Conservation (phyloP, 2,113 vertebrate species). For the Hassar affinis region DNA sequence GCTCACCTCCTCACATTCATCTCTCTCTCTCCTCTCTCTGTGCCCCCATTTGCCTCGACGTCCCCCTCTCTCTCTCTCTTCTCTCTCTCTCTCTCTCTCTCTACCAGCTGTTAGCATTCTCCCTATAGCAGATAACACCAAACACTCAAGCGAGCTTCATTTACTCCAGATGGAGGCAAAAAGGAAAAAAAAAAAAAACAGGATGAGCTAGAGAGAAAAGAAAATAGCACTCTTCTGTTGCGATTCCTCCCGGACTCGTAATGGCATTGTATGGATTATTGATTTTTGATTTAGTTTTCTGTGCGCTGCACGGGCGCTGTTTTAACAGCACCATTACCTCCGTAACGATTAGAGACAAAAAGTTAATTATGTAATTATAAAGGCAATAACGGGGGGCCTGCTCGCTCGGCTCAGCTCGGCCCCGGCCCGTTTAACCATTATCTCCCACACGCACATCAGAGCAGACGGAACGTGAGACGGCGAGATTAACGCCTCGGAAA, state of each 20-base stretch:
- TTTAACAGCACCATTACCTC: constrained; percentile 99
- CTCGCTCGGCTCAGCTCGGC: constrained; percentile 94
- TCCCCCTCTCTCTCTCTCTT: constrained; percentile 61
- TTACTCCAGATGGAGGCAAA: constrained; percentile 71
- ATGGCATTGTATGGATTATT: constrained; percentile 99
- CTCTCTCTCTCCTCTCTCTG: constrained; percentile 46
- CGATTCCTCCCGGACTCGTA: constrained; percentile 87
- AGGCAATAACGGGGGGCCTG: constrained; percentile 99
- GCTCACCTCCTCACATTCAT: constrained; percentile 9
- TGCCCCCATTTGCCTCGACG: constrained; percentile 63
- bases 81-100: constrained; percentile 58
- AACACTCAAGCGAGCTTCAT: constrained; percentile 94
- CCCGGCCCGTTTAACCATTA: constrained; percentile 99
- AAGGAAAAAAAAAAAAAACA: constrained; percentile 44
- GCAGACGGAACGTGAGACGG: constrained; percentile 98
- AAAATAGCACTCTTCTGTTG: constrained; percentile 50
- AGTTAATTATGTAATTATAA: constrained; percentile 99
- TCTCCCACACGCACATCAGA: constrained; percentile 99
- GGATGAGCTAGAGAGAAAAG: constrained; percentile 16
- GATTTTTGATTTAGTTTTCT: constrained; percentile 99
- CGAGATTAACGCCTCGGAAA: constrained; percentile 99
- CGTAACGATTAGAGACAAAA: constrained; percentile 99
- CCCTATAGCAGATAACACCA: constrained; percentile 89
- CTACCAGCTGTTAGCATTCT: constrained; percentile 90
- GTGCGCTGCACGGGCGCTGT: constrained; percentile 93